These are phyloP conservation scores for Semicossyphus pulcher DNA, from an alignment of 2,113 vertebrate genomes.

Conservation along the genomic window DNA sequence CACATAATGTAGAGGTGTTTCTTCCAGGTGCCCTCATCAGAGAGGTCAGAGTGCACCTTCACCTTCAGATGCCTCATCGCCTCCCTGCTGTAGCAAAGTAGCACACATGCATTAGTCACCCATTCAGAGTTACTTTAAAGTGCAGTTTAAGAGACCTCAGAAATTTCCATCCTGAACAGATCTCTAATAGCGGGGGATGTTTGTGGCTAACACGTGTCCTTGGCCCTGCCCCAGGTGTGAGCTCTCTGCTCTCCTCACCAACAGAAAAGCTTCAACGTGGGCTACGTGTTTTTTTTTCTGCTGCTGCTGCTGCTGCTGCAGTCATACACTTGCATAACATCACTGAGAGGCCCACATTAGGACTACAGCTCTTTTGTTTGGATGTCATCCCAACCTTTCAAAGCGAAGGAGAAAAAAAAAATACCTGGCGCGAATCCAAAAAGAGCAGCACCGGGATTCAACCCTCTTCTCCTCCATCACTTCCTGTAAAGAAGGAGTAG, in stretches of 20 bases:
- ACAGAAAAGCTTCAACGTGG: slow-evolving; percentile 54
- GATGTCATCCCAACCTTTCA: slow-evolving; percentile 70
- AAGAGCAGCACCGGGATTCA: slow-evolving; percentile 44
- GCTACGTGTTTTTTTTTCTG: slow-evolving; percentile 48
- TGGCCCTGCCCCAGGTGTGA: slow-evolving; percentile 57
- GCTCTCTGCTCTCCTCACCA: slow-evolving; percentile 55
- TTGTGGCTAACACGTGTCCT: slow-evolving; percentile 61
- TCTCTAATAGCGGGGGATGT: slow-evolving; percentile 48
- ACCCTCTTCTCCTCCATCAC: slow-evolving; percentile 26
- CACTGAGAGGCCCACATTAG: slow-evolving; percentile 68
- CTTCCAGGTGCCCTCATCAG: background rate
- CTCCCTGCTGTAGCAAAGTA: slow-evolving; percentile 12
- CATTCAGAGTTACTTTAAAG: slow-evolving; percentile 48
- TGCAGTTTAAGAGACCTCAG: slow-evolving; percentile 41
- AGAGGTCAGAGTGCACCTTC: slow-evolving; percentile 26
- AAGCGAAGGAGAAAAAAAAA: slow-evolving; percentile 72
- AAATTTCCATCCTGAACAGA: slow-evolving; percentile 56
- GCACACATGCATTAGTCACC: slow-evolving; percentile 42
- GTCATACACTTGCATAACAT: slow-evolving; percentile 75
- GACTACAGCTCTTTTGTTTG: slow-evolving; percentile 72
- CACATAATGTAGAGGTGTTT: too few species aligned
- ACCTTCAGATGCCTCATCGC: slow-evolving; percentile 34
- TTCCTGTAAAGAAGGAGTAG: slow-evolving; percentile 27
- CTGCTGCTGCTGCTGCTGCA: slow-evolving; percentile 54
- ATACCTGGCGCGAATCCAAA: slow-evolving; percentile 66